phyloP scores from a whole-genome alignment of 2,888 invertebrate genomes.

The Physocephala rufipes region DNA sequence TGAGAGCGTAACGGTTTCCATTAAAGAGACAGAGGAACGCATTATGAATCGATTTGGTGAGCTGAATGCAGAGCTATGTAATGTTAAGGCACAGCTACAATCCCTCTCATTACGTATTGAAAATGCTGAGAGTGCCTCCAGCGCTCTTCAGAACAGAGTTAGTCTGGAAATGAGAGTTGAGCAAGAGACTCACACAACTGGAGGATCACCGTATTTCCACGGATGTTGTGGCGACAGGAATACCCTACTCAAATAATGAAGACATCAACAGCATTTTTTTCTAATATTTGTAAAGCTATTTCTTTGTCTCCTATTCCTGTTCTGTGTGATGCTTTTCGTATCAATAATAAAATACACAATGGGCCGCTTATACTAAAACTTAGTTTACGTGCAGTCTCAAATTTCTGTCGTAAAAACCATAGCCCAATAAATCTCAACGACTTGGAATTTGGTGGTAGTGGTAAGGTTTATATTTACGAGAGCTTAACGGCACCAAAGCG shows the following conservation, averaged over 20 bases:
- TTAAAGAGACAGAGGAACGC: neutral
- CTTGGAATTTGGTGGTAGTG: neutral
- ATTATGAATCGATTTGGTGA: conserved; percentile 2
- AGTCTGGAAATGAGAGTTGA: neutral
- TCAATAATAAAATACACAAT: neutral
- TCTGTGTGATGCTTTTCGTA: neutral
- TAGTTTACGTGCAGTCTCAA: neutral
- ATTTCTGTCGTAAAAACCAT: neutral
- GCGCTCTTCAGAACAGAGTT: too few species aligned
- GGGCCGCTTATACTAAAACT: neutral
- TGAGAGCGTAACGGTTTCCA: neutral
- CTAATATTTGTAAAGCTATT: neutral
- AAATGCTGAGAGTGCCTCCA: neutral
- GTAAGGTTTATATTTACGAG: too few species aligned
- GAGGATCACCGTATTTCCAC: neutral
- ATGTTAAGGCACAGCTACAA: neutral
- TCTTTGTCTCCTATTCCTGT: neutral
- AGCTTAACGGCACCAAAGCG: neutral
- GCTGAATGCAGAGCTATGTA: neutral
- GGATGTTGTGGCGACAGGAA: neutral
- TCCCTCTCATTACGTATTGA: neutral
- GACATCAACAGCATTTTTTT: neutral
- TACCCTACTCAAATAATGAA: neutral
- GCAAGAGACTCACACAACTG: neutral
- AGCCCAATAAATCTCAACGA: neutral